Evolutionary conservation across 2,888 invertebrate genomes (phyloP), one percentile per base, ranked within the genome.

Genomic region (Dryobota labecula): DNA sequence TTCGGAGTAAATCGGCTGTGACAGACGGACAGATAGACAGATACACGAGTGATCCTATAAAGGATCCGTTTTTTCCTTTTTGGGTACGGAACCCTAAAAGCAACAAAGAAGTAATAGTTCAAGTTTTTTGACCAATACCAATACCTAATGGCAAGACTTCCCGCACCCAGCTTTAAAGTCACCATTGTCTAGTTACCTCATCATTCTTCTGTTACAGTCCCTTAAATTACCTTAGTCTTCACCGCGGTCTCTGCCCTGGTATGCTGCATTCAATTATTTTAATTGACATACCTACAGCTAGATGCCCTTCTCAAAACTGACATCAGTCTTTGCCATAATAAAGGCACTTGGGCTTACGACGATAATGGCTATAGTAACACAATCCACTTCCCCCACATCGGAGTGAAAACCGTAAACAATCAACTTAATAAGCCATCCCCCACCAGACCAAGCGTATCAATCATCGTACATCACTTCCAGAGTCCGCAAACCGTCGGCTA

Each of bases 401-500:
- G 66, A 69, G 47, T 60, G 65, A 53, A 70, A 73, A 58, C 75
- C 72, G 56, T 67, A 72, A 84, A 83, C 78, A 83, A 84, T 84
- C 74, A 74, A 70, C 82, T 74, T 70, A 80, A 74, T 78, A 81
- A 74, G 61, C 80, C 64, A 78, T 43, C 65, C 76, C 67, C 60
- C 45, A 56, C 78, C 64, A 75, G 73, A 27, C 66, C 71, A 74
- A 73, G 47, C 67, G 51, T 73, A 84, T 84, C 85, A 80, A 85
- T 84, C 84, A 84, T 83, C 82, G 82, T 77, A 81, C 84, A 83
- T 84, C 84, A 84, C 70, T 62, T 74, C 64, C 80, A 78, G 76
- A 84, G 79, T 73, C 68, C 70, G 76, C 87, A 88, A 89, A 87
- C 88, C 87, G 84, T 87, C 82, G 81, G 88, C 89, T 89, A 91